Conservation (phyloP, 2,888 invertebrate genomes). For the Loripinus fragilis region DNA sequence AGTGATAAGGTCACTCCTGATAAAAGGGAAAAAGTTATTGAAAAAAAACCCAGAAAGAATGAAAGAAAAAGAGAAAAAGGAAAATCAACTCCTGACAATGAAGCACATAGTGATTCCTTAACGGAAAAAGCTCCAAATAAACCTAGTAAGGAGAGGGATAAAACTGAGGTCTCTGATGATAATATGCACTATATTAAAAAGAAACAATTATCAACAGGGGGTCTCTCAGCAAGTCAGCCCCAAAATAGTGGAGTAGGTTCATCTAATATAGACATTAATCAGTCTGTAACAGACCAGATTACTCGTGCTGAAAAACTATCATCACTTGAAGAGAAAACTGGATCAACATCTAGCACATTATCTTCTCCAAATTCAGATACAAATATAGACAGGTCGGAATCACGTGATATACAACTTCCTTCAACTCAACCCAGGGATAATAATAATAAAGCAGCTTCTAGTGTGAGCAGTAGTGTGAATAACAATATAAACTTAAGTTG, state of each 20-base stretch:
- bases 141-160: constrained; percentile 30
- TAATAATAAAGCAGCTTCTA: constrained; percentile 26
- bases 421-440: constrained; percentile 46
- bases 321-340: constrained; percentile 62
- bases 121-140: constrained; percentile 23
- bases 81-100: constrained; percentile 25
- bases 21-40: constrained; percentile 20
- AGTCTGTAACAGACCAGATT: constrained; percentile 79
- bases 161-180: constrained; percentile 65
- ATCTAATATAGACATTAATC: constrained; percentile 77
- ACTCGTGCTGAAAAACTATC: constrained; percentile 71
- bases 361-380: constrained; percentile 41
- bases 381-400: constrained; percentile 34
- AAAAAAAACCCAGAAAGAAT: constrained; percentile 9
- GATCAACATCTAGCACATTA: constrained; percentile 39
- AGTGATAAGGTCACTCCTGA: constrained; percentile 3
- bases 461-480: constrained; percentile 14
- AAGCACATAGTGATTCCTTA: constrained; percentile 3
- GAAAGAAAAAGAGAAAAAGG: constrained; percentile 46
- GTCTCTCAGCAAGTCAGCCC: constrained; percentile 56
- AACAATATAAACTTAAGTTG: constrained; percentile 42
- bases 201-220: constrained; percentile 77
- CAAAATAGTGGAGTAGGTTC: constrained; percentile 57
- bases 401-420: constrained; percentile 28
- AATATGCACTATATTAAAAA: constrained; percentile 80